Evolutionary conservation across 2,113 vertebrate species (phyloP), one percentile per base, ranked within the genome.

Genomic region (Engystomops pustulosus): DNA sequence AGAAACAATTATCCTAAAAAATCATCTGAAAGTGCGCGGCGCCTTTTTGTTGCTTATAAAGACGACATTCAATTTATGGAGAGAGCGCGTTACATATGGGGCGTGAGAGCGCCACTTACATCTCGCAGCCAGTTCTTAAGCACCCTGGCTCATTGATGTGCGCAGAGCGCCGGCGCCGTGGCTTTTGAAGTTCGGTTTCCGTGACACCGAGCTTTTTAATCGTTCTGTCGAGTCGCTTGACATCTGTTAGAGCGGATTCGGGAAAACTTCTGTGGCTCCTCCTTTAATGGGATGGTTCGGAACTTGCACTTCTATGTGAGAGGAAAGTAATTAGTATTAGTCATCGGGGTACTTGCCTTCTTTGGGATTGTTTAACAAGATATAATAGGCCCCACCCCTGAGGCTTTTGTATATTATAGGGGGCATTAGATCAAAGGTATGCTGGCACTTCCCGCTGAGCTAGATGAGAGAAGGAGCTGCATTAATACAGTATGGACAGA

Each of bases 171-270:
- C 88, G 58, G 88, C 83, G 74, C 87, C 20, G 84, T 86, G 87
- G 80, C 84, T 84, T 89, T 90, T 92, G 88, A 91, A 91, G 90
- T 85, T 88, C 89, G 88, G 88, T 89, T 90, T 89, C 68, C 87
- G 86, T 45, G 81, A 84, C 41, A 76, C 89, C 86, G 38, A 88
- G 84, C 72, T 90, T 90, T 89, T 89, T 89, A 90, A 91, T 89
- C 90, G 79, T 88, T 77, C 88, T 88, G 91, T 91, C 85, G 87
- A 88, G 86, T 88, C 7, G 76, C 62, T 85, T 87, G 87, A 89
- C 89, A 91, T 91, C 89, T 92, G 87, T 87, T 90, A 86, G 62
- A 87, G 67, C 34, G 88, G 84, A 90, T 90, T 90, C 87, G 87
- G 18, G 88, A 92, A 90, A 85, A 89, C 87, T 88, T 81, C 72